A percentile compares a stretch with the other conserved stretches of the same genome.
Evolutionary conservation across 2,888 invertebrate genomes (phyloP).

Genomic region (Crematogaster levior): DNA sequence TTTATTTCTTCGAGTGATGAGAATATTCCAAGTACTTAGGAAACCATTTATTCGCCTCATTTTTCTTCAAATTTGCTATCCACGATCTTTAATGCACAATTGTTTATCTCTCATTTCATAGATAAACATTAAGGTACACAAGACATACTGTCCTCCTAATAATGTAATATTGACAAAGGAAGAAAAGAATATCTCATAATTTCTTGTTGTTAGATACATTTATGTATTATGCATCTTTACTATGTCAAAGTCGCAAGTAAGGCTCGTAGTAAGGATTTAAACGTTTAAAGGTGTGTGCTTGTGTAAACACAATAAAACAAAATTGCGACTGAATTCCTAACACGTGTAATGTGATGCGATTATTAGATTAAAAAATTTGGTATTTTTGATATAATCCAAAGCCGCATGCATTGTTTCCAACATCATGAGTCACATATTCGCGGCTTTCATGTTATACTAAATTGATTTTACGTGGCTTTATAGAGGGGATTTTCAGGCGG

Average conservation of each 20-base stretch:
- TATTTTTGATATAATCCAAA: constrained; percentile 22
- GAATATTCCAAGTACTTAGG: constrained; percentile 2
- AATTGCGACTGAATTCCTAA: neutral
- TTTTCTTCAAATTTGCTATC: neutral
- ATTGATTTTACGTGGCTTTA: constrained; percentile 70
- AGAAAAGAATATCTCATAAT: neutral
- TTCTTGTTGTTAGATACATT: neutral
- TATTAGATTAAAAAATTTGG: constrained; percentile 1
- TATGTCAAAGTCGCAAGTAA: neutral
- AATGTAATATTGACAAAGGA: neutral
- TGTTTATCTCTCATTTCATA: constrained; percentile 40
- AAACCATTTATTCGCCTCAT: constrained; percentile 26
- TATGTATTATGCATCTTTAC: neutral
- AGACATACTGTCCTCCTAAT: too few species aligned
- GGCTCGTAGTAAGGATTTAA: neutral
- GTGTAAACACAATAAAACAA: neutral
- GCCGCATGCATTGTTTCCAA: constrained; percentile 22
- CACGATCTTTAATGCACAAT: constrained; percentile 30
- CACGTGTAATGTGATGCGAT: neutral
- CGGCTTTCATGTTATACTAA: constrained; percentile 70
- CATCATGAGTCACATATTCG: constrained; percentile 34
- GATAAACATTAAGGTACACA: constrained; percentile 16
- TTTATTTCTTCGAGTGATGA: constrained; percentile 8
- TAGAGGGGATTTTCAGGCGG: constrained; percentile 6
- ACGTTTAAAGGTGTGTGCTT: neutral